A percentile compares a stretch with the other conserved stretches of the same genome.
Conservation (phyloP, 2,113 vertebrate species). For the Sciurus niger region DNA sequence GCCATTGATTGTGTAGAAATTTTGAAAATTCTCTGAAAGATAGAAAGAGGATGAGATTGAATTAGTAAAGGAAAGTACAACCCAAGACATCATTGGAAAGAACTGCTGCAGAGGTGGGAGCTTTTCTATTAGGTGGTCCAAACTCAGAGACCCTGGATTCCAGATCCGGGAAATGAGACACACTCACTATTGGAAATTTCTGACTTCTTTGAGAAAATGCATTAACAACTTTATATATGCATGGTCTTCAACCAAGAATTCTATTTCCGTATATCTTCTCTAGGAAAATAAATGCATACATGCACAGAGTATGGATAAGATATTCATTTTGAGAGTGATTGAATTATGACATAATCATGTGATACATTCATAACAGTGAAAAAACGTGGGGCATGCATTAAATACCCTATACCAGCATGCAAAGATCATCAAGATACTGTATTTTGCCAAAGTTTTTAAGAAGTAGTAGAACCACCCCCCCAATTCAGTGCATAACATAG, state of each 20-base stretch:
- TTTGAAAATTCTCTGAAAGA: not conserved
- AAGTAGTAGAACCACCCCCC: not conserved
- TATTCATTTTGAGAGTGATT: not conserved
- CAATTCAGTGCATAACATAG: too few species aligned
- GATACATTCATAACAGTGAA: not conserved
- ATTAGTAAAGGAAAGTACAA: accelerated
- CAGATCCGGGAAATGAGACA: not conserved
- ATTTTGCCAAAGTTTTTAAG: not conserved
- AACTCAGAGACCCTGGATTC: not conserved
- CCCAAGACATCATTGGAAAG: not conserved
- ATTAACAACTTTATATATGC: not conserved
- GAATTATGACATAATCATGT: not conserved
- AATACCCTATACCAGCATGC: not conserved
- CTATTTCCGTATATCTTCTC: not conserved
- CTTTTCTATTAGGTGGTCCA: not conserved
- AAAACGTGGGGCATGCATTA: not conserved
- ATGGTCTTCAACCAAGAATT: not conserved
- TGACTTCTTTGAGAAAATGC: not conserved
- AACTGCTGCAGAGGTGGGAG: not conserved
- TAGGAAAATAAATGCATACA: not conserved
- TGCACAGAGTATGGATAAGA: not conserved
- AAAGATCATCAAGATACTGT: not conserved
- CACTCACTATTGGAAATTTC: too few species aligned
- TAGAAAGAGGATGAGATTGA: not conserved
- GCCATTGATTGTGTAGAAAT: not conserved